Evolutionary conservation across 1,140 invertebrate species (phyloP), one percentile per base, ranked within the genome.

Genomic region (Leptopilina clavipes): DNA sequence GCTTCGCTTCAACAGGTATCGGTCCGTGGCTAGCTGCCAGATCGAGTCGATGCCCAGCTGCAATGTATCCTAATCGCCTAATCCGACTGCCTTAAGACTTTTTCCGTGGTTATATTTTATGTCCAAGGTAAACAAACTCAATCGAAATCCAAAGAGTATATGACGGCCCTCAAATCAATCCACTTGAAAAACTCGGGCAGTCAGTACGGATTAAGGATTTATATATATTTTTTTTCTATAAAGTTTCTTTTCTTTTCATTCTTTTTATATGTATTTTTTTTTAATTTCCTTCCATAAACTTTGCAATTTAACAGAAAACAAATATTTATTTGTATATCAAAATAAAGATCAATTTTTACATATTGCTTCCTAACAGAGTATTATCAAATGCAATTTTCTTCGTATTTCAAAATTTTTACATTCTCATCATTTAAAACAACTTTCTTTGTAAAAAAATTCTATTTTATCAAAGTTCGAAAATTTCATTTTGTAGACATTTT

Each of bases 41-140:
- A 65, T 65, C 59, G 59, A 37, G 19, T 65, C 59, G 25, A 65
- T 65, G 59, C 22, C 59, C 59, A 65, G 59, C 14, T 65, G 59
- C 59, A 65, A 65, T 65, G 59, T 65, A 65, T 31, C 59, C 59
- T 65, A 65, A 65, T 65, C 59, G 22, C 25, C 59, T 65, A 65
- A 65, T 65, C 59, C 22, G 59, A 65, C 59, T 22, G 59, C 22
- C 59, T 37, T 65, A 8, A 65, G 59, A 65, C 22, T 65, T 65
- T 31, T 65, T 65, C 59, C 22, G n/a, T 65, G 22, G 59, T 22
- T 31, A n/a, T 31, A 31, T 6, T 37, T 65, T 65, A 65, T 37
- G 59, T 65, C 25, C 22, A 22, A 22, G 18, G 18, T 19, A 22
- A 59, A 12, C 54, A 59, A 19, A 59, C 18, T 59, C 19, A 12